Evolutionary conservation across 2,888 invertebrate genomes (phyloP).

Genomic region (Chydorus sphaericus): DNA sequence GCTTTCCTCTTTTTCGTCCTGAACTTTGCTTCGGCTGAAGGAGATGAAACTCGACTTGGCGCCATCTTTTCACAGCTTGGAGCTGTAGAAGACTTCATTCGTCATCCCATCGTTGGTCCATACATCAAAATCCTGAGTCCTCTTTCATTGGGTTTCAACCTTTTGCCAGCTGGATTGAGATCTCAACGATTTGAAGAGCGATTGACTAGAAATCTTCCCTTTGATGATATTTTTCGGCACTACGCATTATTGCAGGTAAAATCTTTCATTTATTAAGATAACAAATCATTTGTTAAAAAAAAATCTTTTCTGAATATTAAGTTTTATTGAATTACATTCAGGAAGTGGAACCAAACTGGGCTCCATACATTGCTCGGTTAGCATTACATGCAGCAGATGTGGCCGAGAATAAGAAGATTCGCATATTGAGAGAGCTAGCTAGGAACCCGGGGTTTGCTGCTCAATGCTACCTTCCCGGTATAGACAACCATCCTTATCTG

Average conservation of each 20-base stretch:
- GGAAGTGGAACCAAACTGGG: not conserved
- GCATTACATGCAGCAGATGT: not conserved
- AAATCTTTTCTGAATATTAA: too few relatives aligned
- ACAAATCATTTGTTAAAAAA: too few relatives aligned
- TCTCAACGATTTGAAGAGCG: not conserved
- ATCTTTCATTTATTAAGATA: too few relatives aligned
- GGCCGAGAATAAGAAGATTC: not conserved
- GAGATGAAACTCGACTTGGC: constrained; percentile 2
- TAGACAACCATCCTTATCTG: constrained; percentile 3
- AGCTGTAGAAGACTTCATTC: not conserved
- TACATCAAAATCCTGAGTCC: constrained; percentile 3
- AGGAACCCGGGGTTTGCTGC: not conserved
- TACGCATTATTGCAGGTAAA: not conserved
- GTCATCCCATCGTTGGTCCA: not conserved
- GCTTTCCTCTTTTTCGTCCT: constrained; percentile 4
- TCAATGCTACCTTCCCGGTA: not conserved
- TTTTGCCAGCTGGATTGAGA: not conserved
- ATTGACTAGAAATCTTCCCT: not conserved
- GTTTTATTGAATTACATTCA: too few relatives aligned
- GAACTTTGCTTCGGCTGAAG: not conserved
- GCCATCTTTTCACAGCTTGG: not conserved
- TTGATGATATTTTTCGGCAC: not conserved
- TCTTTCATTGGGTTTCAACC: not conserved
- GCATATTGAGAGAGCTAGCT: not conserved
- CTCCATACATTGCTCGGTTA: constrained; percentile 2